Evolutionary conservation across 2,113 vertebrate genomes (phyloP).

Genomic region (Nicator chloris): DNA sequence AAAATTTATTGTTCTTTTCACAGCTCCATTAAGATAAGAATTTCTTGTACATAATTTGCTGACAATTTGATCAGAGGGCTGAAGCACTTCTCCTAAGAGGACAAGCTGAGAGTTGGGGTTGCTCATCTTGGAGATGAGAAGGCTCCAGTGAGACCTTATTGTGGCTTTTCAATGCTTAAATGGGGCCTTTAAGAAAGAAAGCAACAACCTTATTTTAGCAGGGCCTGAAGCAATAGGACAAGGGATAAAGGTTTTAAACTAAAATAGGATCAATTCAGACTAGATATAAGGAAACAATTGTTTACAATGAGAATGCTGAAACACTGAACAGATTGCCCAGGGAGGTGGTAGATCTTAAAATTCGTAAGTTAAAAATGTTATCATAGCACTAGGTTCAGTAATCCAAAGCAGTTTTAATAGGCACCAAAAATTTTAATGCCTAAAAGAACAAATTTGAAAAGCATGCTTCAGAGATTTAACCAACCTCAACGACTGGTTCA

Average conservation of each 20-base stretch:
- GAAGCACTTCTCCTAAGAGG: not conserved
- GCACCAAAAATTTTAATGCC: not conserved
- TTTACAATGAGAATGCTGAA: not conserved
- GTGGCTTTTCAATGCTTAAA: not conserved
- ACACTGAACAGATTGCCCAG: not conserved
- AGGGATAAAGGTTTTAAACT: not conserved
- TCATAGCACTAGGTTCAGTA: not conserved
- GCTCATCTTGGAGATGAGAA: not conserved
- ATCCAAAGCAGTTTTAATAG: not conserved
- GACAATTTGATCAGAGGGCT: not conserved
- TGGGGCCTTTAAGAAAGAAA: not conserved
- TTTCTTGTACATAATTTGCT: not conserved
- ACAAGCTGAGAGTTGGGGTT: not conserved
- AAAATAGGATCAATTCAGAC: not conserved
- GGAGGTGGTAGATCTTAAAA: not conserved
- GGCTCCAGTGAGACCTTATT: not conserved
- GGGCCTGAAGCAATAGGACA: accelerated
- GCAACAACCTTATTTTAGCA: not conserved
- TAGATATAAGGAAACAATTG: not conserved
- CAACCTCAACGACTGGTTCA: not conserved
- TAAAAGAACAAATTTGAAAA: not conserved
- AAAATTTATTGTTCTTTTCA: not conserved
- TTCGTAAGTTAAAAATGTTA: not conserved
- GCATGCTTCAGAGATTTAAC: not conserved
- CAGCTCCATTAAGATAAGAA: not conserved